These are phyloP conservation scores for Falco novaeseelandiae DNA, from an alignment of 2,797 vertebrate genomes.

Conservation along the genomic window DNA sequence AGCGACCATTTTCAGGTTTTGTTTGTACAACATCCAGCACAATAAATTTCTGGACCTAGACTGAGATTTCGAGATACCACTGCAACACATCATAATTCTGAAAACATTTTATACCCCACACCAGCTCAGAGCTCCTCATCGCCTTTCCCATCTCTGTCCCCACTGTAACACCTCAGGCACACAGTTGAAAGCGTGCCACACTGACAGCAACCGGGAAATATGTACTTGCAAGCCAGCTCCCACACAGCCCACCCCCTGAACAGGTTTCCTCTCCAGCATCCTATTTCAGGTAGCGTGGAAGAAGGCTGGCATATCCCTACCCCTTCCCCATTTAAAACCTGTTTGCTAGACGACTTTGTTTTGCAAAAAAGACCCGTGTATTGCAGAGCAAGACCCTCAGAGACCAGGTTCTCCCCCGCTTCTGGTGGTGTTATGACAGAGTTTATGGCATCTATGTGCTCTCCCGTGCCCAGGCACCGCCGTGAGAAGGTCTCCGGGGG, in stretches of 20 bases:
- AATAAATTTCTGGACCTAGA: not conserved
- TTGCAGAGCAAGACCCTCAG: not conserved
- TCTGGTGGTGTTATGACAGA: accelerated
- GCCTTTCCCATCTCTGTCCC: not conserved
- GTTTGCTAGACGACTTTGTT: not conserved
- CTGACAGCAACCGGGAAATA: not conserved
- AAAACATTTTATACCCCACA: not conserved
- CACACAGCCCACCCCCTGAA: not conserved
- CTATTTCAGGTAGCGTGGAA: accelerated
- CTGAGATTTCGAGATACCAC: not conserved
- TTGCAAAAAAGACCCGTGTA: not conserved
- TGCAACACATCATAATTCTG: not conserved
- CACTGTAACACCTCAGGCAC: not conserved
- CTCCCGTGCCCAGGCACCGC: accelerated
- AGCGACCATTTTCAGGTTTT: not conserved
- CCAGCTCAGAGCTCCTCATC: not conserved
- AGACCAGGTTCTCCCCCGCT: not conserved
- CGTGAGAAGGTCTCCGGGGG: accelerated
- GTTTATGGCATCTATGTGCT: accelerated
- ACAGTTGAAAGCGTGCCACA: too few species aligned
- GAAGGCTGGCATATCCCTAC: not conserved
- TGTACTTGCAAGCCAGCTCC: too few species aligned
- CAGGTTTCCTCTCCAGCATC: not conserved
- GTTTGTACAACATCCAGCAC: not conserved
- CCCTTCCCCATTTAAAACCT: not conserved